These are phyloP conservation scores for Artibeus lituratus DNA, from an alignment of 2,797 vertebrate species.

Conservation along the genomic window DNA sequence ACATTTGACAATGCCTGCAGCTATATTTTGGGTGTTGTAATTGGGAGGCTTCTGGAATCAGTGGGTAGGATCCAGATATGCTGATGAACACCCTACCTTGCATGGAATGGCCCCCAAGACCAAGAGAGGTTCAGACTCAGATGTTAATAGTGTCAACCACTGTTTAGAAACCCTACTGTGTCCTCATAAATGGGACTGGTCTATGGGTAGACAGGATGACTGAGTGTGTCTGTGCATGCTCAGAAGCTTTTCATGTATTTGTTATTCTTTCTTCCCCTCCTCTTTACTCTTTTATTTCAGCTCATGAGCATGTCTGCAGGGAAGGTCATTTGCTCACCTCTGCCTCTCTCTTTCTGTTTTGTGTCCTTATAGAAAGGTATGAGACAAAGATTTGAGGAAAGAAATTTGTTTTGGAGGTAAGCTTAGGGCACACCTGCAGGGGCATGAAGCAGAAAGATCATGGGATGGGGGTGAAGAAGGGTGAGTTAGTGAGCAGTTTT, in stretches of 20 bases:
- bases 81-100: neutral
- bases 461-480: neutral
- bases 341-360: neutral
- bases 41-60: neutral
- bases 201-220: fast-evolving
- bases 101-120: fast-evolving
- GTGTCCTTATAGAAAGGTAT: neutral
- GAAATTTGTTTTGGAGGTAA: neutral
- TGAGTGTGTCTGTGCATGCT: fast-evolving
- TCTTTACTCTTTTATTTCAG: neutral
- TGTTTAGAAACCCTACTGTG: neutral
- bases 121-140: too few species aligned
- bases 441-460: neutral
- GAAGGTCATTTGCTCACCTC: neutral
- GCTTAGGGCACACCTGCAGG: too few species aligned
- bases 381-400: neutral
- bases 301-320: neutral
- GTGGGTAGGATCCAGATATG: neutral
- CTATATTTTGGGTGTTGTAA: neutral
- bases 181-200: neutral
- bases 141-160: fast-evolving
- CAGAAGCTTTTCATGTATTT: neutral
- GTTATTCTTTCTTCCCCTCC: neutral
- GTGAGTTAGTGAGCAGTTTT: neutral
- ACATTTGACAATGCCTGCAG: neutral